Base-by-base conservation (phyloP, 2,888 invertebrate genomes). In the Pammene aurita region DNA sequence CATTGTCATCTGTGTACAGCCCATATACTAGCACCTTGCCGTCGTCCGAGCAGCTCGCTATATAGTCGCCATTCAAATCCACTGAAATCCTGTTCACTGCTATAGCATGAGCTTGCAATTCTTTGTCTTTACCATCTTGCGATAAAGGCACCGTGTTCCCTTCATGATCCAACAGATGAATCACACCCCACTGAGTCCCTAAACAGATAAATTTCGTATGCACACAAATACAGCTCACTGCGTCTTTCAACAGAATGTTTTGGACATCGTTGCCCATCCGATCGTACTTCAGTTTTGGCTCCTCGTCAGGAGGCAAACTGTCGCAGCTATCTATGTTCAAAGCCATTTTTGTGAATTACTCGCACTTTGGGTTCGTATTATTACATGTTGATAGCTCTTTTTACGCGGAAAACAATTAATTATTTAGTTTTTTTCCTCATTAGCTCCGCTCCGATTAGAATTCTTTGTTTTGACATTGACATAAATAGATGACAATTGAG, bases 21-120 rank as follows among this genome's bases (percentile, higher is more conserved):
- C 98, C 98, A 76, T 96, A 96, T 68, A 99, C 95, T 77, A 96
- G 95, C 77, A 95, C 96, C 82, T 96, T 96, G 65, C 97, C 97
- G 86, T 98, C 98, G 84, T 98, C 97, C 0, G 97, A 97, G 84
- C 98, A 98, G 60, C 97, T 97, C 0, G 97, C 98, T 35, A 99
- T 95, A 84, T 96, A 97, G 84, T 98, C 98, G n/a, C 98, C 99
- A 79, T 96, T 96, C 34, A 94, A 90, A 84, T 99, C 99, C 72
- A 99, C 97, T 55, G 98, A 97, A 75, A 99, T 97, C 82, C 96
- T 97, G 89, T 99, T 98, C 0, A 99, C 98, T 10, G 98, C 96
- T 0, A 98, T 96, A 0, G 96, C 94, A 80, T 99, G 98, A 38
- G 95, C 94, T 77, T 95, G 95, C 50, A 96, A 89, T 77, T 95